Base-by-base conservation (phyloP, 2,797 vertebrate genomes). In the Alosa sapidissima region DNA sequence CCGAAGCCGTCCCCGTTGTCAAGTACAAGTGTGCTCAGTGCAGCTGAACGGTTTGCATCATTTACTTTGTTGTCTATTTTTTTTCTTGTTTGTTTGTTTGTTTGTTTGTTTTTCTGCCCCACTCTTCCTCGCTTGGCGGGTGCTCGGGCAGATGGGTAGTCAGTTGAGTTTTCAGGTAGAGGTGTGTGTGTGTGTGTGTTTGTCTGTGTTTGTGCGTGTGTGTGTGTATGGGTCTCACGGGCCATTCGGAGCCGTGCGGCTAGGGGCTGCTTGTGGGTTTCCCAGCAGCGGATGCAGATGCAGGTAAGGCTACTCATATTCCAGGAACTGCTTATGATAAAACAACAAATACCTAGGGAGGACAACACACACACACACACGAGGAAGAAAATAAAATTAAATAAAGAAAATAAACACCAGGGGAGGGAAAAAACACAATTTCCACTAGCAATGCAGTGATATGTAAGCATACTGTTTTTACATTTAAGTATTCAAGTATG, bases 301-400 rank as follows among this genome's bases (percentile, higher is more conserved):
- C 72, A 78, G 36, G 13, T 78, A 78, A 90, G 89, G 92, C 93
- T 97, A 98, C 89, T 99, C 97, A 2, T 97, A 97, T 85, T 97
- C 96, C 91, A 97, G 94, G 92, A 97, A 97, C 91, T 97, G 96
- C 88, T 97, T 97, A 94, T 97, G 97, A 92, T 97, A 97, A 93
- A 97, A 97, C 92, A 97, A 94, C 89, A 97, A 94, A 92, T 97
- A 97, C 85, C 97, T 97, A 91, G 1, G 87, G 52, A 51, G 83
- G 48, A 41, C 48, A 51, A n/a, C 47, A 36, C n/a, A 84, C 16
- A 52, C 48, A 21, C 33, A 83, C 33, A 72, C 54, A 33, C 33
- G 49, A 14, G 62, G 41, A 9, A 62, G 33, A 19, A 45, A 24
- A 48, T 13, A 68, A 0, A 41, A 11, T n/a, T 49, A 45, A 48